Evolutionary conservation across 1,140 invertebrate genomes (phyloP).

Genomic region (Plectus sambesii): DNA sequence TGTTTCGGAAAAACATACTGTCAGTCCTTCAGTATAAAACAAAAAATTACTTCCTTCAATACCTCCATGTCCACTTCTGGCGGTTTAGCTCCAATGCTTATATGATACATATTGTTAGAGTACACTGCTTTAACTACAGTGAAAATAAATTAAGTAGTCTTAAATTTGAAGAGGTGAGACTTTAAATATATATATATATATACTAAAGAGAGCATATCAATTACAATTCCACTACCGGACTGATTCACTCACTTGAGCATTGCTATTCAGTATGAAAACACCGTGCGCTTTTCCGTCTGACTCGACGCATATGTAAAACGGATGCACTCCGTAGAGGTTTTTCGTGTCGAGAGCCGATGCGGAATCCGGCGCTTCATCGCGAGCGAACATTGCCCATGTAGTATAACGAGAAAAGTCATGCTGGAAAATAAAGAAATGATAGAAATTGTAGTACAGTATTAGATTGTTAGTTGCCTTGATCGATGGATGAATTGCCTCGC

Average conservation of each 20-base stretch:
- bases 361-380: conserved; percentile 48
- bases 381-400: conserved; percentile 48
- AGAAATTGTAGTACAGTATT: conserved; percentile 12
- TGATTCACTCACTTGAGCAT: conserved; percentile 50
- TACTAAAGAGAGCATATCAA: too few species aligned
- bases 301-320: conserved; percentile 53
- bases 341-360: conserved; percentile 22
- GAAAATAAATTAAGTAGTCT: too few species aligned
- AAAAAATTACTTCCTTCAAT: too few species aligned
- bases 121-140: too few species aligned
- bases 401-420: conserved; percentile 44
- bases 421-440: conserved; percentile 25
- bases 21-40: too few species aligned
- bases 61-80: too few species aligned
- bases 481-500: conserved; percentile 56
- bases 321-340: conserved; percentile 50
- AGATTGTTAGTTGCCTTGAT: conserved; percentile 34
- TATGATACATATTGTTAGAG: too few species aligned
- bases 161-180: too few species aligned
- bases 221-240: too few species aligned
- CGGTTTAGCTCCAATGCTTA: too few species aligned
- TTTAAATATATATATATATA: too few species aligned
- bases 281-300: conserved; percentile 50
- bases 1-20: too few species aligned
- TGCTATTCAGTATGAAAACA: conserved; percentile 51